These are phyloP conservation scores for Drosophila sulfurigaster DNA, from an alignment of 1,140 invertebrate genomes.

Conservation along the genomic window DNA sequence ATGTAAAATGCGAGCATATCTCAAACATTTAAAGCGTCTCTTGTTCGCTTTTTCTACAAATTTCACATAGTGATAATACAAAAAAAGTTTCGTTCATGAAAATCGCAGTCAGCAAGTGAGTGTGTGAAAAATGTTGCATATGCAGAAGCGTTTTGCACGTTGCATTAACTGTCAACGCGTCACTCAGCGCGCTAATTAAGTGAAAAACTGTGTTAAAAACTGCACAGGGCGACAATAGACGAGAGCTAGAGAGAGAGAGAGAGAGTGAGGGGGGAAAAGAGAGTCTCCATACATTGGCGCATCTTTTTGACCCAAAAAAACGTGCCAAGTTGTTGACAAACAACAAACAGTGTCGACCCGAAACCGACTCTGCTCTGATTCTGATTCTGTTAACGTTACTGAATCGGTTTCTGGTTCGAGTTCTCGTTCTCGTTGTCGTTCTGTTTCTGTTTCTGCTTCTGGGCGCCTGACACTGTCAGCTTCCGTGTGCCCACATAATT, in stretches of 20 bases:
- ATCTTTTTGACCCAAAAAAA: slow-evolving; percentile 79
- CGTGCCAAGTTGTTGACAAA: slow-evolving; percentile 78
- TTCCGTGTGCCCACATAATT: slow-evolving; percentile 74
- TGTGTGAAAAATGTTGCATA: slow-evolving; percentile 63
- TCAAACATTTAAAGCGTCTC: background rate
- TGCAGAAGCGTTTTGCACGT: slow-evolving; percentile 64
- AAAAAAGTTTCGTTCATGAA: background rate
- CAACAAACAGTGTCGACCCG: slow-evolving; percentile 54
- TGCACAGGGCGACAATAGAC: slow-evolving; percentile 14
- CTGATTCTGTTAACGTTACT: slow-evolving; percentile 13
- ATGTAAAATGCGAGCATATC: background rate
- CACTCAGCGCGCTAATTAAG: slow-evolving; percentile 79
- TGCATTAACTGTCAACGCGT: slow-evolving; percentile 77
- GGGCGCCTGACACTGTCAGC: slow-evolving; percentile 29
- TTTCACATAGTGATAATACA: too few species aligned
- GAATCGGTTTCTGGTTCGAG: background rate
- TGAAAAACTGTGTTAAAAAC: slow-evolving; percentile 79
- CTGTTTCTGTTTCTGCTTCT: slow-evolving; percentile 16
- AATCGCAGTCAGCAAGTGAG: slow-evolving; percentile 31
- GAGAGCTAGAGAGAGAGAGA: slow-evolving; percentile 3
- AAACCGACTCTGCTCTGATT: slow-evolving; percentile 21
- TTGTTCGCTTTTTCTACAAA: background rate
- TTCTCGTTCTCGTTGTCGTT: background rate
- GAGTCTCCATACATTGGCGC: slow-evolving; percentile 7
- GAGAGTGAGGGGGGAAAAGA: background rate